Evolutionary conservation across 2,888 invertebrate species (phyloP).

Genomic region (Antheraea yamamai): DNA sequence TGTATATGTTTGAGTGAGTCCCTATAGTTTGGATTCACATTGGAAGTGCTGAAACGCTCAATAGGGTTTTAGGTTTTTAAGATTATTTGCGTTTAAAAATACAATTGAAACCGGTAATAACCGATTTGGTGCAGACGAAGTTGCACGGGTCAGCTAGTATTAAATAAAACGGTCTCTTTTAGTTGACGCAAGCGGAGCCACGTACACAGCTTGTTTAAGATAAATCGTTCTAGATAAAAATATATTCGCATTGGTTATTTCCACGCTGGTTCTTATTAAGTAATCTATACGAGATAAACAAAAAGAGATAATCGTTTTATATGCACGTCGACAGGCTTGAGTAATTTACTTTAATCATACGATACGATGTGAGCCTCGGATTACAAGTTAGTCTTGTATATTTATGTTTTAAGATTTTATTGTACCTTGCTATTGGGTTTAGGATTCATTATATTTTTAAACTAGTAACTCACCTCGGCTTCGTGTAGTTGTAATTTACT

Average conservation of each 20-base stretch:
- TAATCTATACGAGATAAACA: constrained; percentile 32
- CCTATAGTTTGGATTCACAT: no score
- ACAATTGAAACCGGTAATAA: no score
- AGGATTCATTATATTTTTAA: not conserved
- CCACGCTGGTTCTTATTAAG: not conserved
- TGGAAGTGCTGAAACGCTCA: no score
- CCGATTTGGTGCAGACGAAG: no score
- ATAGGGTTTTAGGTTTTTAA: no score
- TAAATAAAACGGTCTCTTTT: not conserved
- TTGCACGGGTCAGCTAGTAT: no score
- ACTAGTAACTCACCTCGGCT: not conserved
- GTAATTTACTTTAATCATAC: constrained; percentile 45
- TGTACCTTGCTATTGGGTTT: not conserved
- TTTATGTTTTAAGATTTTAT: not conserved
- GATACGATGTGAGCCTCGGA: constrained; percentile 26
- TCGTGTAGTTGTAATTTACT: no score
- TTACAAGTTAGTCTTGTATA: not conserved
- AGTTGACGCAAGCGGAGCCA: not conserved
- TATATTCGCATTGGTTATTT: constrained; percentile 20
- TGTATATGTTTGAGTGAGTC: no score
- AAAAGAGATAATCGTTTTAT: constrained; percentile 49
- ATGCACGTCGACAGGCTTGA: constrained; percentile 36
- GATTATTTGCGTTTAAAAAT: no score
- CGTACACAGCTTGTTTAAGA: not conserved
- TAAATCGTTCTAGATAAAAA: constrained; percentile 23